Conservation (phyloP, 1,140 invertebrate genomes). For the Helicoverpa zea region DNA sequence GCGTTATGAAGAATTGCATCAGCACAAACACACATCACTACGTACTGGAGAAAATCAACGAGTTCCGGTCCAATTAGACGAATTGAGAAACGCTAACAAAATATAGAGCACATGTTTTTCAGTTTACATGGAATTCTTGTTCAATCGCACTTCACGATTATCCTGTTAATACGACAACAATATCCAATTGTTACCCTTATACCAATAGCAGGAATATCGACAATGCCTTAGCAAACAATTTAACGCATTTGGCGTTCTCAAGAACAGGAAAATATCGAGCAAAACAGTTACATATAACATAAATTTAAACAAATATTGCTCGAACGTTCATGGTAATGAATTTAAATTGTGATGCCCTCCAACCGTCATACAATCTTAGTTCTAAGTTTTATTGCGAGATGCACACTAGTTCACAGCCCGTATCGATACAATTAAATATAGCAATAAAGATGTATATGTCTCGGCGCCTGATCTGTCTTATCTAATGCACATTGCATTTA, state of each 20-base stretch:
- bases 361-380: conserved; percentile 17
- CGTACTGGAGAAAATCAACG: neutral
- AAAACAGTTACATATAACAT: conserved; percentile 17
- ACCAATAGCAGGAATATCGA: neutral
- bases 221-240: neutral
- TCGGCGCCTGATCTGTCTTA: conserved; percentile 64
- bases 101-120: conserved; percentile 5
- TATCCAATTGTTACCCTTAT: neutral
- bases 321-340: conserved; percentile 6
- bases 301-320: conserved; percentile 25
- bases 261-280: conserved; percentile 31
- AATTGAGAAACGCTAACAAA: conserved; percentile 8
- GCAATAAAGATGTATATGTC: conserved; percentile 44
- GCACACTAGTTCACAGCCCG: conserved; percentile 18
- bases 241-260: conserved; percentile 11
- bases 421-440: conserved; percentile 45
- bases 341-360: conserved; percentile 20
- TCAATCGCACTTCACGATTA: conserved; percentile 23
- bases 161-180: conserved; percentile 1
- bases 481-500: conserved; percentile 84
- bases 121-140: conserved; percentile 3
- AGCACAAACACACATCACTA: neutral
- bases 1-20: neutral
- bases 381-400: conserved; percentile 22
- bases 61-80: neutral